Percentiles rank a stretch among this genome's conserved stretches.
These are phyloP conservation scores for Calameuta filiformis DNA, from an alignment of 2,888 invertebrate genomes.

Conservation along the genomic window DNA sequence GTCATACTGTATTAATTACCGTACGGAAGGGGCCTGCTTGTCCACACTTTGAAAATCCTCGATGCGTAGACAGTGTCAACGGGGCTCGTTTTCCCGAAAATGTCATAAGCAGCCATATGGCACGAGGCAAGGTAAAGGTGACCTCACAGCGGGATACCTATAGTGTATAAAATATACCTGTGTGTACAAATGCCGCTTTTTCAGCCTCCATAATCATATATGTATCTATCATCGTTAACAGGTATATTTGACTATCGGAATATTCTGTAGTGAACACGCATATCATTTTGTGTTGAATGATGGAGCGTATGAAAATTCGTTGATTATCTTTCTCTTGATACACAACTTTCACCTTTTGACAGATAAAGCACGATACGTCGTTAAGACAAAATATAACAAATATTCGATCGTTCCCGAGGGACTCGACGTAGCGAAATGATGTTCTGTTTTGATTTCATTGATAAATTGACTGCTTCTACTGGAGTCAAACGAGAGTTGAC, in stretches of 20 bases:
- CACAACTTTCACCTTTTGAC: background rate
- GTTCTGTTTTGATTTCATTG: background rate
- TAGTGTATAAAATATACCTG: background rate
- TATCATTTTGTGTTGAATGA: background rate
- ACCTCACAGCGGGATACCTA: background rate
- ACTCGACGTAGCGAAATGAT: background rate
- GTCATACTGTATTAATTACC: conserved; percentile 9
- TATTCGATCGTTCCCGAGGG: background rate
- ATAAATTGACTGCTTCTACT: background rate
- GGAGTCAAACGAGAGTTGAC: background rate
- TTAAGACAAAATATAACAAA: background rate
- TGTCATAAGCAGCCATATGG: background rate
- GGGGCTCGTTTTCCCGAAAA: background rate
- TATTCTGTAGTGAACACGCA: background rate
- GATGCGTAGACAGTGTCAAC: background rate
- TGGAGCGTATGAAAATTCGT: background rate
- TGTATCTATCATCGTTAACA: background rate
- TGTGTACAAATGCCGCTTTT: background rate
- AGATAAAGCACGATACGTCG: background rate
- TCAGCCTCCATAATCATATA: background rate
- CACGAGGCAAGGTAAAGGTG: background rate
- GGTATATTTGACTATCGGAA: background rate
- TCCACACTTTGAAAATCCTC: background rate
- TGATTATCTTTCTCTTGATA: background rate
- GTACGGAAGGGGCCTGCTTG: background rate